These are phyloP conservation scores for Petrocephalus zakoni DNA, from an alignment of 2,113 vertebrate genomes.

Conservation along the genomic window DNA sequence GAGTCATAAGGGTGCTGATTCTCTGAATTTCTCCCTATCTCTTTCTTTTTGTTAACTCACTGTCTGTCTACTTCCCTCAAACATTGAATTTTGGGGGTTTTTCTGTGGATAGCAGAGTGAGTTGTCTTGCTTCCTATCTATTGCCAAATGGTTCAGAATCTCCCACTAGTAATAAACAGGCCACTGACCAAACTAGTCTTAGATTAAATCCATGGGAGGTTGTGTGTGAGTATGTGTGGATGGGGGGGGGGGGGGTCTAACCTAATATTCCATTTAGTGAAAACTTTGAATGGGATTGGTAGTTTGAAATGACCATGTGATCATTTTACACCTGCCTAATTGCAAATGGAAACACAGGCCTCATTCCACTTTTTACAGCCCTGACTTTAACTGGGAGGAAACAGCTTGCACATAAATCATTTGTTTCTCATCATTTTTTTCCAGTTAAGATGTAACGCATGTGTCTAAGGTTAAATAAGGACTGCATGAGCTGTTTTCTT, in stretches of 20 bases:
- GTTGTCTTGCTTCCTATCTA: background rate
- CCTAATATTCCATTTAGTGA: background rate
- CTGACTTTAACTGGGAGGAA: background rate
- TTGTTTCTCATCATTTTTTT: background rate
- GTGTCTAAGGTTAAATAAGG: background rate
- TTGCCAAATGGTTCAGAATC: background rate
- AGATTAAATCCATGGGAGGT: slow-evolving; percentile 1
- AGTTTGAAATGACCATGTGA: background rate
- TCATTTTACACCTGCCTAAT: background rate
- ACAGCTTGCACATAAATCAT: background rate
- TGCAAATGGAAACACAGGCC: background rate
- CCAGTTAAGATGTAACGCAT: background rate
- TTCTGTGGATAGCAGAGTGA: background rate
- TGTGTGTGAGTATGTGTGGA: background rate
- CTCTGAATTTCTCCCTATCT: background rate
- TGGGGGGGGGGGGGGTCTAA: background rate
- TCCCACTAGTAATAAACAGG: slow-evolving; percentile 10
- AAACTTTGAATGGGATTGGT: background rate
- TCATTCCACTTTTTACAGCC: background rate
- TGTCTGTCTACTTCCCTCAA: background rate
- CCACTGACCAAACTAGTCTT: background rate
- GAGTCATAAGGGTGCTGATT: background rate
- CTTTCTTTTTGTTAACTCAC: background rate
- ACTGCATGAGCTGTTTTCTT: background rate
- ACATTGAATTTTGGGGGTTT: background rate